Base-by-base conservation (phyloP, 2,113 vertebrate genomes). In the Mesocricetus auratus region DNA sequence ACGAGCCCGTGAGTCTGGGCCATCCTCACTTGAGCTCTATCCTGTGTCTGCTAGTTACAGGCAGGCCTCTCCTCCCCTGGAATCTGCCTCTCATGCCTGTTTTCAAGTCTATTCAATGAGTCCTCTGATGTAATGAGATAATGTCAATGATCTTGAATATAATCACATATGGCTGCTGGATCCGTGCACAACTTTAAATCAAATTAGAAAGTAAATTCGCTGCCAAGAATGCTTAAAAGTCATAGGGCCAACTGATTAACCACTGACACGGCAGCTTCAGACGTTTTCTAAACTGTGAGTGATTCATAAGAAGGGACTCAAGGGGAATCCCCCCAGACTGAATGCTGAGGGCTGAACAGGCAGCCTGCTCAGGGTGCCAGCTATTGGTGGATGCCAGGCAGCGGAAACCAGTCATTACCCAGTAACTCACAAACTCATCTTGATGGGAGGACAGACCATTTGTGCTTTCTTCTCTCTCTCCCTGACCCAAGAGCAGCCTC, bases 191-290 rank as follows among this genome's bases (percentile, higher is more conserved):
- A 69, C 66, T 97, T 96, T 81, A 90, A 91, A 94, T 94, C 97
- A 96, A 93, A 96, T 94, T 93, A 96, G 94, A 97, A 86, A 96
- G 86, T 78, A 39, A 58, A 47, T 82, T 89, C 11, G 33, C 96
- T 93, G 94, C 96, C 94, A 94, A 94, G 89, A 92, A 94, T 75
- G 92, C 90, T 91, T 90, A 69, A 60, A 95, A 96, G 97, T 94
- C 95, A 75, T 56, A 87, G 92, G 97, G 92, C 82, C 94, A 83
- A 64, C 77, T 86, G 97, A 93, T 87, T 31, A 94, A 83, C 91
- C 96, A 86, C 85, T 53, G 90, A 71, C 81, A 88, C 86, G 87
- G 89, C 94, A 33, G 89, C 66, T 83, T 94, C 83, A 50, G 81
- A 91, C 4, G 90, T 86, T 94, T 91, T 53, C 86, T 60, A 66